These are phyloP conservation scores for Caloenas nicobarica DNA, from an alignment of 2,113 vertebrate genomes.

Conservation along the genomic window DNA sequence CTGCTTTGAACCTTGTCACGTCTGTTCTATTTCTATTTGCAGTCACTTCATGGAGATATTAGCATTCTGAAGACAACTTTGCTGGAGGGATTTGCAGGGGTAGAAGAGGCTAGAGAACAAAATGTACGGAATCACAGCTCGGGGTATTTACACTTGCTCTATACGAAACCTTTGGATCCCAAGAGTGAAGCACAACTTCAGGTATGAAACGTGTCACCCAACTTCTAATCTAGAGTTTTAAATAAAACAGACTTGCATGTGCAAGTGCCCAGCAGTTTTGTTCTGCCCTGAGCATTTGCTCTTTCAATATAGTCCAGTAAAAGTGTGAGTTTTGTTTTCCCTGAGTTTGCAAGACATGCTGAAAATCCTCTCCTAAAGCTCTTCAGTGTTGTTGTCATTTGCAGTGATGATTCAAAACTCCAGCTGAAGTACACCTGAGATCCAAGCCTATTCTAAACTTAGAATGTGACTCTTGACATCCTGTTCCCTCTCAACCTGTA, in stretches of 20 bases:
- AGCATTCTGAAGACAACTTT: conserved; percentile 89
- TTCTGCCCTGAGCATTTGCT: neutral
- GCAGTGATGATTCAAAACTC: neutral
- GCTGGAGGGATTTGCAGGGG: conserved; percentile 91
- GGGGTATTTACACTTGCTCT: conserved; percentile 87
- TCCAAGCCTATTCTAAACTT: neutral
- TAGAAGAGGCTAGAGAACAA: conserved; percentile 88
- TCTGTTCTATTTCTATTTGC: neutral
- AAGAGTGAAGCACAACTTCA: conserved; percentile 92
- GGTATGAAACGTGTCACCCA: conserved; percentile 70
- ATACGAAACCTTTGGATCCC: conserved; percentile 93
- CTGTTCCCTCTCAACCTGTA: conserved; percentile 22
- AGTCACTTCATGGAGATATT: conserved; percentile 94
- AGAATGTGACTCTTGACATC: conserved; percentile 3
- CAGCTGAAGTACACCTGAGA: conserved; percentile 11
- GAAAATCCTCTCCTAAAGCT: neutral
- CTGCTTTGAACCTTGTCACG: neutral
- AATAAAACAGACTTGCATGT: neutral
- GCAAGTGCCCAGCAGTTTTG: neutral
- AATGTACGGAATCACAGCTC: conserved; percentile 81
- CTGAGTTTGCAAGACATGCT: neutral
- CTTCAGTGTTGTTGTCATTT: neutral
- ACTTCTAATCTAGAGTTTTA: neutral
- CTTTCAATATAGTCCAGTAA: neutral
- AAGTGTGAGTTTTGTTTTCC: neutral